Base-by-base conservation (phyloP, 2,888 invertebrate genomes). In the Cerceris ruficornis region DNA sequence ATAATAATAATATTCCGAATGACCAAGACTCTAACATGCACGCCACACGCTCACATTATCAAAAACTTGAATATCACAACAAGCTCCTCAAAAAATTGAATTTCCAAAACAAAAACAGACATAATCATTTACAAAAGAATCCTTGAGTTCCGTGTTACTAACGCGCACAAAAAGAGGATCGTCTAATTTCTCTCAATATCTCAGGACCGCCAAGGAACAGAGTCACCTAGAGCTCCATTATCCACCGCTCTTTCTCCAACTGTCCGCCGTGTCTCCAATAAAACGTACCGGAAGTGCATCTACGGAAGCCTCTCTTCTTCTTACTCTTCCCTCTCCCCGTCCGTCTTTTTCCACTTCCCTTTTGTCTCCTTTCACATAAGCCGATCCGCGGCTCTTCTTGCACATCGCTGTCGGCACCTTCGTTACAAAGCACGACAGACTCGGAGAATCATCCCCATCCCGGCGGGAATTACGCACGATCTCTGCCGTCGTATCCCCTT, bases 401-500 rank as follows among this genome's bases (percentile, higher is more conserved):
- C 17, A 39, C 39, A 42, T 62, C 62, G 59, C 52, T 60, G 50
- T 50, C 54, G 9, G 13, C 41, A 17, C 41, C 43, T 28, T 55
- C 60, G 54, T 49, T 54, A 46, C 46, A 15, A 50, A 52, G 55
- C 14, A 39, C 69, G 42, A 49, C 58, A 28, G 60, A 58, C 64
- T 49, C 58, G 14, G 15, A 55, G 69, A 78, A 68, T 82, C 70
- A 69, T 77, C 77, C 82, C 81, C 81, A 82, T 82, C 76, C 79
- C 59, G 49, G 65, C 57, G 71, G 71, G 73, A 79, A 82, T 83
- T 81, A 75, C 77, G 77, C 76, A 59, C 82, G 73, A 82, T 78
- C 74, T 80, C 61, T 54, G 59, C 43, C 68, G 67, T 60, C 69
- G 60, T 70, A 65, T 80, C 79, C 77, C 77, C 77, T 81, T 81